Base-by-base conservation (phyloP, 2,113 vertebrate species). In the Manacus vitellinus region DNA sequence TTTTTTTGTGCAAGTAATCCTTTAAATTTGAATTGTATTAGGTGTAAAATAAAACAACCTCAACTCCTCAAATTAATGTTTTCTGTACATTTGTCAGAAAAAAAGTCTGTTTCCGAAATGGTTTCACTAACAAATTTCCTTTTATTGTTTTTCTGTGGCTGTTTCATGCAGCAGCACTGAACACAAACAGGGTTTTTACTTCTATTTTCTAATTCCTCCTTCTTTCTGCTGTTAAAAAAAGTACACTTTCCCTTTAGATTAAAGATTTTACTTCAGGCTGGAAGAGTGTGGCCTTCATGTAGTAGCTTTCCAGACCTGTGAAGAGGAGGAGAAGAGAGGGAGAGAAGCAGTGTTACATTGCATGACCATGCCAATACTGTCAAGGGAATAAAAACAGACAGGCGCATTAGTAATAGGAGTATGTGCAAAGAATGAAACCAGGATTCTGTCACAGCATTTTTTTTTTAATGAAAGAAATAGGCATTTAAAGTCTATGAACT, bases 1-100 rank as follows among this genome's bases (percentile, higher is more conserved):
- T 98, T 98, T 98, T 98, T 98, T 97, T 98, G 98, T 98, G 98
- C 98, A 97, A 98, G 98, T 98, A 98, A 98, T 98, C 97, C 98
- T 98, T 98, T 97, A 98, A 97, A 98, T 98, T 97, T 98, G 96
- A 98, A 98, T 97, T 98, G 98, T 98, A 98, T 97, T 98, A 98
- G 98, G 97, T 98, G 98, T 98, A 98, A 98, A 98, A 98, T 98
- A 98, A 97, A 98, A 91, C 43, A 92, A 95, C n/a, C 41, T 97
- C 85, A 92, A 94, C 91, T 97, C 95, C 94, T 97, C 88, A 90
- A 91, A 94, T 96, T 91, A 86, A 94, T 97, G 96, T 96, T 97
- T 97, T 96, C 84, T 94, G 89, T 87, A 75, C 52, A 5, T 97
- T 97, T 95, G 44, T 94, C n/a, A 58, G 19, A 24, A 76, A 86